Conservation (phyloP, 1,140 invertebrate genomes). For the Megalopta genalis region DNA sequence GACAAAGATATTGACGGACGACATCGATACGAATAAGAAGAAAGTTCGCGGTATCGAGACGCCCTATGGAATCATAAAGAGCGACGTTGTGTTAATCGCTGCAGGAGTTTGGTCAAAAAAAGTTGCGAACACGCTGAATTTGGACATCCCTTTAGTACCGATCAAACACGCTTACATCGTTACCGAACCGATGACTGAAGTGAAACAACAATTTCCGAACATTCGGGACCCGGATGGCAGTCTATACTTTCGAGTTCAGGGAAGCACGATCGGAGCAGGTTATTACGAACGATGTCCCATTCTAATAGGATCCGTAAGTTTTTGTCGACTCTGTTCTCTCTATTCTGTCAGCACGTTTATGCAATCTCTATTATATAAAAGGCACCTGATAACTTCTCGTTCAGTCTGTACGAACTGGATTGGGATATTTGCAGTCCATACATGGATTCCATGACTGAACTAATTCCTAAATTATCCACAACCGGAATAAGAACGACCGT, state of each 20-base stretch:
- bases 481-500: conserved; percentile 92
- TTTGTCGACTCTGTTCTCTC: not conserved
- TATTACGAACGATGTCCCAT: conserved; percentile 93
- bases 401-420: conserved; percentile 91
- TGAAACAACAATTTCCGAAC: conserved; percentile 86
- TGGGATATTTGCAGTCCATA: conserved; percentile 91
- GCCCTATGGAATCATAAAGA: conserved; percentile 85
- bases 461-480: conserved; percentile 86
- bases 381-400: conserved; percentile 88
- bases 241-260: conserved; percentile 91
- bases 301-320: conserved; percentile 85
- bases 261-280: conserved; percentile 90
- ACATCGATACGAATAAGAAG: conserved; percentile 82
- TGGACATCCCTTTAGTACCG: conserved; percentile 87
- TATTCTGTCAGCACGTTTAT: no score
- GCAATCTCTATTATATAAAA: conserved; percentile 68
- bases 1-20: conserved; percentile 83
- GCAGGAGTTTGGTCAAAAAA: conserved; percentile 90
- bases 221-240: conserved; percentile 91
- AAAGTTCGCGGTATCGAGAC: conserved; percentile 89
- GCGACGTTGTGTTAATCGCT: conserved; percentile 88
- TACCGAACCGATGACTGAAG: conserved; percentile 87
- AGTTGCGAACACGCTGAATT: conserved; percentile 85
- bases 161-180: conserved; percentile 95
- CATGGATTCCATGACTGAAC: conserved; percentile 85